Conservation (phyloP, 2,113 vertebrate genomes). For the Cyphomyrus plagiostoma region DNA sequence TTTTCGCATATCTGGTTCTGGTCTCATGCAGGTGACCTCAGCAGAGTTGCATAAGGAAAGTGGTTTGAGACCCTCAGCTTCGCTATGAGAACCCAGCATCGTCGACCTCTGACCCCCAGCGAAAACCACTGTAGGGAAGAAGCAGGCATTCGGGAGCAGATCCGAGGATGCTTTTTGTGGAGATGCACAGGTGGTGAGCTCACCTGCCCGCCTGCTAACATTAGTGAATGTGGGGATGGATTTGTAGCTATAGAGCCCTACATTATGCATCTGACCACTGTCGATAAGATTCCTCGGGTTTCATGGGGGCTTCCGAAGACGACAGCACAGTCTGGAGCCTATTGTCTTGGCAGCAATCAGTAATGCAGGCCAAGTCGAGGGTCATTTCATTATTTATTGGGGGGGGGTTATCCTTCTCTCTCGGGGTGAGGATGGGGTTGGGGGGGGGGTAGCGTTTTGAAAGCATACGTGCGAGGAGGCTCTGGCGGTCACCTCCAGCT, state of each 20-base stretch:
- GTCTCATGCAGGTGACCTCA: not conserved
- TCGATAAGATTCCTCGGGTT: not conserved
- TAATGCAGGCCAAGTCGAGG: not conserved
- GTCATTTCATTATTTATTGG: slow-evolving; percentile 8
- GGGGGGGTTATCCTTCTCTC: not conserved
- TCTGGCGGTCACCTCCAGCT: not conserved
- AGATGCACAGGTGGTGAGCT: not conserved
- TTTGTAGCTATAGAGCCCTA: not conserved
- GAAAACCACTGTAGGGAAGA: not conserved
- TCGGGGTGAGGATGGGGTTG: not conserved
- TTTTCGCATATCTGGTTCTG: not conserved
- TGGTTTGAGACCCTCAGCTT: not conserved
- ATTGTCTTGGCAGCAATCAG: not conserved
- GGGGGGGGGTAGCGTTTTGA: not conserved
- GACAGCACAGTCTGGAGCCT: not conserved
- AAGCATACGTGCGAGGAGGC: not conserved
- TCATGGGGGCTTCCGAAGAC: not conserved
- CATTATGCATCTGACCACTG: not conserved
- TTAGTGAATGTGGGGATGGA: not conserved
- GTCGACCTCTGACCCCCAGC: not conserved
- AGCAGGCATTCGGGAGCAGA: not conserved
- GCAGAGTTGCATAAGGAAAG: not conserved
- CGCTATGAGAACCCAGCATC: not conserved
- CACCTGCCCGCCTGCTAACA: not conserved
- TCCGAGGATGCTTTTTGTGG: not conserved